A percentile compares a stretch with the other conserved stretches of the same genome.
Conservation (phyloP, 1,140 invertebrate genomes). For the Arctopsyche grandis region DNA sequence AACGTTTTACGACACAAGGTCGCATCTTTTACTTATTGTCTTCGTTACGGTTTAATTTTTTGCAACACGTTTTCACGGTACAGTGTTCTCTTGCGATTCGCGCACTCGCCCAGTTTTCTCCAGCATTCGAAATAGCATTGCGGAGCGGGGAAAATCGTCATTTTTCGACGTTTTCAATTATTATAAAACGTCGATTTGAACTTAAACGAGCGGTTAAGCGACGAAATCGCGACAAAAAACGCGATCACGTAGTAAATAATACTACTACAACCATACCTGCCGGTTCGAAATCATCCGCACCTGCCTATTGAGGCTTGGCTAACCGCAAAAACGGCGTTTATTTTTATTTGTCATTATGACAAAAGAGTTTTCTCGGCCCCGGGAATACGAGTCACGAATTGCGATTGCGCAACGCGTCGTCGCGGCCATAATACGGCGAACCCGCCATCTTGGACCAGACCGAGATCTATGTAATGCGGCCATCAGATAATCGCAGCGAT, state of each 20-base stretch:
- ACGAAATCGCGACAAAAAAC: conserved; percentile 12
- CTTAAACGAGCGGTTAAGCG: conserved; percentile 1
- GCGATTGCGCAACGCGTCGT: conserved; percentile 13
- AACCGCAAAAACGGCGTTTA: conserved; percentile 16
- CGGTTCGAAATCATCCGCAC: background rate
- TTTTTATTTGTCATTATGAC: background rate
- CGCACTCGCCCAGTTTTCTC: background rate
- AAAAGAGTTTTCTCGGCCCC: conserved; percentile 14
- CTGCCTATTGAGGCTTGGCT: background rate
- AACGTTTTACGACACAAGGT: conserved; percentile 18
- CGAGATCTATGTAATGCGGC: background rate
- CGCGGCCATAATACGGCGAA: background rate
- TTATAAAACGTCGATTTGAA: conserved; percentile 1
- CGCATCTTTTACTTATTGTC: conserved; percentile 16
- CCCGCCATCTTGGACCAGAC: background rate
- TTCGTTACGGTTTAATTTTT: background rate
- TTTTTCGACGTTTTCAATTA: conserved; percentile 28
- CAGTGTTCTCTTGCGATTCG: background rate
- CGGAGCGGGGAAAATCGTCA: background rate
- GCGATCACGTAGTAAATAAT: background rate
- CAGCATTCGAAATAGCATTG: background rate
- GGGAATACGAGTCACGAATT: conserved; percentile 4
- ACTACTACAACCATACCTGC: too few species aligned
- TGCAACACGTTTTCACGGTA: background rate
- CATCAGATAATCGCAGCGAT: conserved; percentile 22